These are phyloP conservation scores for Pararge aegeria DNA, from an alignment of 1,140 invertebrate genomes.

Conservation along the genomic window DNA sequence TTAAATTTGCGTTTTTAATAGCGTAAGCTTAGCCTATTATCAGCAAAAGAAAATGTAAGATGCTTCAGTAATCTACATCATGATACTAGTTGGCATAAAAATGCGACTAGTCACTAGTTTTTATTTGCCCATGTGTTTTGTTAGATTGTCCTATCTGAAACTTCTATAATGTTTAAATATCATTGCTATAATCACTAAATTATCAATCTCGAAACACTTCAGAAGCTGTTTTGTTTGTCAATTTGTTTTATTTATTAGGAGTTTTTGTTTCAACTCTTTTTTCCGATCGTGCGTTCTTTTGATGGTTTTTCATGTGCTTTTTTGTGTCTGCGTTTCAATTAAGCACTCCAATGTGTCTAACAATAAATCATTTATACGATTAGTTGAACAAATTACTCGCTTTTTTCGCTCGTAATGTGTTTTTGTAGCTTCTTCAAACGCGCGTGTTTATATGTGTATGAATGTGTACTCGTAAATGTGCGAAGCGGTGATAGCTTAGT, in stretches of 20 bases:
- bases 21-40: no score
- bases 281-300: conserved; percentile 23
- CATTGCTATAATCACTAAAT: background rate
- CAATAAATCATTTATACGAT: conserved; percentile 42
- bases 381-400: conserved; percentile 40
- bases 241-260: conserved; percentile 31
- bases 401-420: conserved; percentile 34
- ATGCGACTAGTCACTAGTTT: no score
- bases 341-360: conserved; percentile 34
- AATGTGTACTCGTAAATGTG: no score
- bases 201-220: background rate
- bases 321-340: conserved; percentile 36
- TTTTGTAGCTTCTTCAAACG: background rate
- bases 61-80: no score
- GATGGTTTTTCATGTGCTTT: conserved; percentile 36
- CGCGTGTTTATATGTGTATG: no score
- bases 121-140: no score
- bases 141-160: no score
- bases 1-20: no score
- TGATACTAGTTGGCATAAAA: no score
- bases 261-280: conserved; percentile 35
- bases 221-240: conserved; percentile 29
- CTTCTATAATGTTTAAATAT: no score
- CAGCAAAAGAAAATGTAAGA: no score
- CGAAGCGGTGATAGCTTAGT: no score